Evolutionary conservation across 2,888 invertebrate genomes (phyloP).

Genomic region (Drosophila sordidapex): DNA sequence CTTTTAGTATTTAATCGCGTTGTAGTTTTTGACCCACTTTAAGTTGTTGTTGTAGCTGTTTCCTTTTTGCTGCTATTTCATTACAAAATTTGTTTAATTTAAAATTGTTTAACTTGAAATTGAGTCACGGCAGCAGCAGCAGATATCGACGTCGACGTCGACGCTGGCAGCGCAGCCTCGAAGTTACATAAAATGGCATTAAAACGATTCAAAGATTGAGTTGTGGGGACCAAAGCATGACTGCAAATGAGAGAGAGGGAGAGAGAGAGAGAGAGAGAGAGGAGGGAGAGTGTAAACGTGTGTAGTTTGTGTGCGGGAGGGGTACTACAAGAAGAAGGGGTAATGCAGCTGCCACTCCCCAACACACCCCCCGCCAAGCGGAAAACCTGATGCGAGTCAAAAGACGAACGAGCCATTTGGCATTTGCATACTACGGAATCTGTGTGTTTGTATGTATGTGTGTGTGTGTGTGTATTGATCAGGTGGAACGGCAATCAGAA

Average conservation of each 20-base stretch:
- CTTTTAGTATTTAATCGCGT: conserved; percentile 52
- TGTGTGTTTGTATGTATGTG: conserved; percentile 21
- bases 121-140: conserved; percentile 58
- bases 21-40: conserved; percentile 68
- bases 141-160: conserved; percentile 11
- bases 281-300: neutral
- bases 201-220: conserved; percentile 73
- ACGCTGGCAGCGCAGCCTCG: conserved; percentile 57
- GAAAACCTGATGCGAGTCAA: conserved; percentile 62
- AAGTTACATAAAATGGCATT: conserved; percentile 80
- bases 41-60: conserved; percentile 45
- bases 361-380: conserved; percentile 26
- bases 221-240: conserved; percentile 55
- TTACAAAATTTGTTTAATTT: conserved; percentile 80
- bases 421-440: conserved; percentile 67
- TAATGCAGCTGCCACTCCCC: neutral
- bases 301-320: neutral
- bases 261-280: neutral
- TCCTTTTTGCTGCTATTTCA: conserved; percentile 67
- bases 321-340: conserved; percentile 2
- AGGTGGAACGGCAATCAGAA: conserved; percentile 49
- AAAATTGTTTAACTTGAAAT: conserved; percentile 78
- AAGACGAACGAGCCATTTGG: conserved; percentile 66
- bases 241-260: conserved; percentile 16
- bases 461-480: conserved; percentile 38